phyloP scores from a whole-genome alignment of 2,797 vertebrate genomes.

The Silurus lanzhouensis region DNA sequence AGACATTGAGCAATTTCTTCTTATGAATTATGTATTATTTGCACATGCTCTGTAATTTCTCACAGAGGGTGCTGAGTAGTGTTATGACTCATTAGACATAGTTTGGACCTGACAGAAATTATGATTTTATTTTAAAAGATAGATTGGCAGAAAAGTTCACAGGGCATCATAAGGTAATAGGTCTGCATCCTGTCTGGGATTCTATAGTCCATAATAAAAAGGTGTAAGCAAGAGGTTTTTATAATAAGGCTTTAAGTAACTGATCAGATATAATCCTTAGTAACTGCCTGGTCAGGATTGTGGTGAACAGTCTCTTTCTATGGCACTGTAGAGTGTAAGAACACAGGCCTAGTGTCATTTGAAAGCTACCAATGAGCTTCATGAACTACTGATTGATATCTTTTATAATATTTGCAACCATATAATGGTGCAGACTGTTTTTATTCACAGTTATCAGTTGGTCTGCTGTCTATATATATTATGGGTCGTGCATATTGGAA shows the following conservation, averaged over 20 bases:
- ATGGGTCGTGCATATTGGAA: neutral
- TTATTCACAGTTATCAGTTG: neutral
- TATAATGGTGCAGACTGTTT: neutral
- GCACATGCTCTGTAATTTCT: neutral
- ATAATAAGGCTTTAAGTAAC: neutral
- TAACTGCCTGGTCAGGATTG: too few relatives aligned
- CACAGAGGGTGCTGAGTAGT: neutral
- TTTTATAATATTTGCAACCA: neutral
- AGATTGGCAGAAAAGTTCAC: neutral
- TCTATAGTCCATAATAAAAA: neutral
- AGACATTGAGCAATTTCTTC: conserved; percentile 24
- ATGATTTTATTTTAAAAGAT: neutral
- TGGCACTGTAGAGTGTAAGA: neutral
- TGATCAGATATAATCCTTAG: neutral
- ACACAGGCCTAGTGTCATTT: neutral
- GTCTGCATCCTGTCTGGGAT: neutral
- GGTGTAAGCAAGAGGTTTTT: neutral
- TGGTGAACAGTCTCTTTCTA: neutral
- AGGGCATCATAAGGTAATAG: neutral
- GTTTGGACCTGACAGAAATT: neutral
- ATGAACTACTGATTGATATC: neutral
- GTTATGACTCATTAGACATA: neutral
- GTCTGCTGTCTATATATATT: neutral
- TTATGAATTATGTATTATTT: neutral
- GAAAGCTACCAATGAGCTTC: neutral